Evolutionary conservation across 1,140 invertebrate species (phyloP), one percentile per base, ranked within the genome.

Genomic region (Paramacrobiotus metropolitanus): DNA sequence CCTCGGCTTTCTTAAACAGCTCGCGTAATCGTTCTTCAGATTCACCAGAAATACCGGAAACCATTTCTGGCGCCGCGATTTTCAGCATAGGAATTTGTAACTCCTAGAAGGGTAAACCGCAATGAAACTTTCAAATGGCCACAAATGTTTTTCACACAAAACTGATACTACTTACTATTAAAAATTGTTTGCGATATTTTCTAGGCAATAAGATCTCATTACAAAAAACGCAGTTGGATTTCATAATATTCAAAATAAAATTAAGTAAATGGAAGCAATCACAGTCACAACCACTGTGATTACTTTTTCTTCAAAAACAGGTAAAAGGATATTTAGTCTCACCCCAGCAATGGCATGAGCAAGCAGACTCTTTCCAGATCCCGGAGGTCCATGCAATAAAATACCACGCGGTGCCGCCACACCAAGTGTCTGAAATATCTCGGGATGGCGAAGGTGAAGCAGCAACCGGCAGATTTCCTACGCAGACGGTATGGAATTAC

Each of bases 31-130:
- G 80, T 67, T 87, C 83, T 76, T 97, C 93, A 18, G 87, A 93
- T 71, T 96, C 91, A 0, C 92, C 92, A 1, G 90, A 93, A 65
- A 95, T 80, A 20, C 92, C 91, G n/a, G 83, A 85, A 29, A 97
- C 81, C 44, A 97, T 70, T 73, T 96, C 89, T 1, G 92, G 87
- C 0, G 86, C 86, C 45, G 85, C 80, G 2, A 94, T 80, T 73
- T 86, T 84, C 15, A 96, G 70, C 28, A 94, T 71, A 0, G 87
- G 85, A n/a, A n/a, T n/a, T n/a, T n/a, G n/a, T n/a, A n/a, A n/a
- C n/a, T n/a, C n/a, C n/a, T n/a, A n/a, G n/a, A n/a, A n/a, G n/a
- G n/a, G n/a, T n/a, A n/a, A n/a, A n/a, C n/a, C n/a, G n/a, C n/a
- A n/a, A n/a, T n/a, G n/a, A n/a, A n/a, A n/a, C n/a, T n/a, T n/a